These are phyloP conservation scores for Melanocharis versteri DNA, from an alignment of 2,113 vertebrate genomes.

Conservation along the genomic window DNA sequence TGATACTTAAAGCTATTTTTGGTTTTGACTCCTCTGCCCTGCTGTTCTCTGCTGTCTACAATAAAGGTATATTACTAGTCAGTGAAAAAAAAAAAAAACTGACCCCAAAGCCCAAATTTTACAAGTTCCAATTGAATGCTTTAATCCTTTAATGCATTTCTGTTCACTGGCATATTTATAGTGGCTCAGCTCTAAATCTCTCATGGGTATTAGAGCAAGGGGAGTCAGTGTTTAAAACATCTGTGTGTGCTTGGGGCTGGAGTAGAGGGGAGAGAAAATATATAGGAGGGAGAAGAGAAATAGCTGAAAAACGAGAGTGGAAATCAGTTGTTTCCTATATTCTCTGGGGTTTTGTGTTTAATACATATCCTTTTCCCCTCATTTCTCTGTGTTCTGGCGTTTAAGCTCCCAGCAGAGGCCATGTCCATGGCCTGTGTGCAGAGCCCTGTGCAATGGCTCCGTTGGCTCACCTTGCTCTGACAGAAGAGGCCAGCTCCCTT, in stretches of 20 bases:
- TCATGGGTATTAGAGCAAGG: background rate
- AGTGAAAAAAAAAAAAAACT: background rate
- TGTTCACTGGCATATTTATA: constrained; percentile 32
- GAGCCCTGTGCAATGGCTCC: background rate
- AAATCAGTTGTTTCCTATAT: background rate
- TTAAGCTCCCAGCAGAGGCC: background rate
- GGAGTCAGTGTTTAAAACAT: background rate
- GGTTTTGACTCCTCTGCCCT: background rate
- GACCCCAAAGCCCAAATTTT: constrained; percentile 11
- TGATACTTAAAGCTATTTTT: constrained; percentile 34
- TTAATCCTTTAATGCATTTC: constrained; percentile 45
- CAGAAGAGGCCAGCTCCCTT: background rate
- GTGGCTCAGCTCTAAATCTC: constrained; percentile 6
- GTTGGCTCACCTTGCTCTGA: background rate
- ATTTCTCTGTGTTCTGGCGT: background rate
- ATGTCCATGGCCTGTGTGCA: background rate
- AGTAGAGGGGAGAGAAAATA: background rate
- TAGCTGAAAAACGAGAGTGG: background rate
- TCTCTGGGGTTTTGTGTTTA: background rate
- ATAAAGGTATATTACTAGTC: background rate
- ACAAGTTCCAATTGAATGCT: background rate
- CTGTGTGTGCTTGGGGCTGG: background rate
- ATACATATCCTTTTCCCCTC: background rate
- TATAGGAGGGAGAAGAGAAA: background rate
- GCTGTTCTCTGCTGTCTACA: background rate